Evolutionary conservation across 2,797 vertebrate species (phyloP).

Genomic region (Sebastes dallii): DNA sequence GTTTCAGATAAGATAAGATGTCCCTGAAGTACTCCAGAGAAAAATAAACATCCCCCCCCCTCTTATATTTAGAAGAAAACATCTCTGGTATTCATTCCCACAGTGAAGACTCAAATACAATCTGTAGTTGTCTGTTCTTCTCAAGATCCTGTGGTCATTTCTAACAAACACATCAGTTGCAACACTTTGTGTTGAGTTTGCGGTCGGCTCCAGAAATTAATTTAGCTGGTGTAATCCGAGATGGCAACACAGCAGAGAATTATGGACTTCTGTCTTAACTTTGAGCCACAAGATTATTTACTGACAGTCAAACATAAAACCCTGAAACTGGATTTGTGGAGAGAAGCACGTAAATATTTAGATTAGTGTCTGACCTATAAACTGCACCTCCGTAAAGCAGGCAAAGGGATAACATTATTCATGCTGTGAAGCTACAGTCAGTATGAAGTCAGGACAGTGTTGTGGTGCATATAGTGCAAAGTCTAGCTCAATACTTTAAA

Average conservation of each 20-base stretch:
- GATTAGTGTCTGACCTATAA: constrained; percentile 49
- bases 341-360: constrained; percentile 63
- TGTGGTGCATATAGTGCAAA: not conserved
- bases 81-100: not conserved
- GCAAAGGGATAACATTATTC: constrained; percentile 34
- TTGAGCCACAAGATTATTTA: constrained; percentile 56
- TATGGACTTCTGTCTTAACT: constrained; percentile 48
- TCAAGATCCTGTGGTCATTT: not conserved
- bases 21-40: constrained; percentile 25
- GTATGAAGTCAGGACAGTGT: not conserved
- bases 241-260: constrained; percentile 36
- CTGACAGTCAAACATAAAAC: constrained; percentile 42
- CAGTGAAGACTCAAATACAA: constrained; percentile 1
- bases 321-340: constrained; percentile 40
- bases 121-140: constrained; percentile 1
- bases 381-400: constrained; percentile 31
- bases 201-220: constrained; percentile 36
- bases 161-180: constrained; percentile 14
- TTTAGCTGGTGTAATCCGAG: constrained; percentile 6
- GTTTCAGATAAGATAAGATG: constrained; percentile 40
- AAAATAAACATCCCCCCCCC: constrained; percentile 17
- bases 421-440: constrained; percentile 1
- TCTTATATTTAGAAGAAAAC: constrained; percentile 6
- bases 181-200: constrained; percentile 30
- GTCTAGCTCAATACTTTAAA: constrained; percentile 4